These are phyloP conservation scores for Euborellia annulipes DNA, from an alignment of 1,140 invertebrate species.

Conservation along the genomic window DNA sequence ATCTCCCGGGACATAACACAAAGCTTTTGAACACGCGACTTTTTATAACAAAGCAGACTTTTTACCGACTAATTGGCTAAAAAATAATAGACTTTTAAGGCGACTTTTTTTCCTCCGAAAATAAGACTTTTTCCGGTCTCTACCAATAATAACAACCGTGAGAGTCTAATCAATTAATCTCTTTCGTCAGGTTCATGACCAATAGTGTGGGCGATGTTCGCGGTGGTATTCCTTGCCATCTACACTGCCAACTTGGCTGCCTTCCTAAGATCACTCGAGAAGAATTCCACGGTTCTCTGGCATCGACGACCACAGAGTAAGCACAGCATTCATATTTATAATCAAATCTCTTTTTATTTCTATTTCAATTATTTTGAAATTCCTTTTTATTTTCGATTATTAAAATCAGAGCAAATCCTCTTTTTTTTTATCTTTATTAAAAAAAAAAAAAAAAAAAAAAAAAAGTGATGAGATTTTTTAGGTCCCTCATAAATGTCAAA, in stretches of 20 bases:
- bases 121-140: too few species aligned
- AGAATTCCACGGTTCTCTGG: slow-evolving; percentile 86
- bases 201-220: slow-evolving; percentile 98
- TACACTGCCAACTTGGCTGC: slow-evolving; percentile 96
- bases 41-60: too few species aligned
- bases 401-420: not conserved
- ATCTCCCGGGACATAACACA: too few species aligned
- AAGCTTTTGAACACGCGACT: too few species aligned
- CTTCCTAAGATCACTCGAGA: slow-evolving; percentile 99
- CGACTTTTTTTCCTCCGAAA: too few species aligned
- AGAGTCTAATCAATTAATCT: too few species aligned
- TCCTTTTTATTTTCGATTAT: not conserved
- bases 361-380: slow-evolving; percentile 2
- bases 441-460: not conserved
- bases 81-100: too few species aligned
- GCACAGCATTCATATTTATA: slow-evolving; percentile 9
- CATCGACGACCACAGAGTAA: slow-evolving; percentile 65
- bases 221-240: slow-evolving; percentile 84
- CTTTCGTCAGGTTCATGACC: slow-evolving; percentile 64
- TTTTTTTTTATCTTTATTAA: not conserved
- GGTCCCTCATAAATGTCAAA: too few species aligned
- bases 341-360: not conserved
- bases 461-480: too few species aligned
- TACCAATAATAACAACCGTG: too few species aligned
- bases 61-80: too few species aligned